Base-by-base conservation (phyloP, 2,888 invertebrate genomes). In the Trissoscelio sp. region DNA sequence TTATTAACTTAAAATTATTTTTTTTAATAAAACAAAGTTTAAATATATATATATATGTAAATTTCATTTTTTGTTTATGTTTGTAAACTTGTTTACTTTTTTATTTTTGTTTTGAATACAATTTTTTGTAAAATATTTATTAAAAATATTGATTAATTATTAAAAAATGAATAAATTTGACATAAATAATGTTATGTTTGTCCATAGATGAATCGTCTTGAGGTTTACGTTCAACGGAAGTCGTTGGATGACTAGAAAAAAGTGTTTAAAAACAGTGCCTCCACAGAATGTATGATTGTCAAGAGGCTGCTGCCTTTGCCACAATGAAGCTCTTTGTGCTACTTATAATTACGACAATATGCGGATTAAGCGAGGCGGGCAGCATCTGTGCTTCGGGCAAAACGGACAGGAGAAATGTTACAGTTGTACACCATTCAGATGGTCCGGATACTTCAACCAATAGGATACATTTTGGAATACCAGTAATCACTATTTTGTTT, bases 371-470 rank as follows among this genome's bases (percentile, higher is more conserved):
- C 48, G 20, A 44, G 12, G 87, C 89, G 53, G 85, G 83, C 82
- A 86, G 86, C 85, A 85, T 86, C 84, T 90, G 90, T 83, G 90
- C 88, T 14, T 87, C 88, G 51, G 84, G 84, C 60, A 87, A 86
- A 75, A 88, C 85, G 80, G 87, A 85, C 70, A 83, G 84, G 37
- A 87, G 87, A 58, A 88, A 86, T 82, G 70, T 85, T 79, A 84
- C 87, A 2, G 81, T 86, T 18, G 86, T 83, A 60, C 85, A 88
- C 78, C 84, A 86, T 78, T 83, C 82, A 55, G n/a, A 60, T 16
- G 79, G 77, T 18, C 84, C 81, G 74, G 83, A 85, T 72, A 79
- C 87, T 72, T 87, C 87, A 57, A 84, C 85, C 44, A 84, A 84
- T 48, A 87, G 85, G 75, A 85, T 87, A 81, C 78, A 86, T 77